phyloP scores from a whole-genome alignment of 2,797 vertebrate species.

The Vireo griseus region DNA sequence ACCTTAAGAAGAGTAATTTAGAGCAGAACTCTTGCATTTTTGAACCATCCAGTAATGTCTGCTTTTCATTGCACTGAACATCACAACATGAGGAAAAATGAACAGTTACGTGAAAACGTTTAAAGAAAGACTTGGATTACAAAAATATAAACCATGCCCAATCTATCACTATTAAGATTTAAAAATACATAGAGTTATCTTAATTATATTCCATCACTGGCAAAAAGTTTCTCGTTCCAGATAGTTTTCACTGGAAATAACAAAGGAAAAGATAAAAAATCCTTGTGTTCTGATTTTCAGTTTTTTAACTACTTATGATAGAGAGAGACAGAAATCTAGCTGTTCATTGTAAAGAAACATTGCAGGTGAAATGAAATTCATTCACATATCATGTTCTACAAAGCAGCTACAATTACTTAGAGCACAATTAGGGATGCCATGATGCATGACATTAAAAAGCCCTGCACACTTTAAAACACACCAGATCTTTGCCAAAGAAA shows the following conservation, averaged over 20 bases:
- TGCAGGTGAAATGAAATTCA: conserved; percentile 67
- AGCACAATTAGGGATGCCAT: conserved; percentile 21
- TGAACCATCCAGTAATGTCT: not conserved
- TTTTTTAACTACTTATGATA: not conserved
- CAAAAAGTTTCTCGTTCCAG: not conserved
- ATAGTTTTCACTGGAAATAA: not conserved
- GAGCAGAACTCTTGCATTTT: not conserved
- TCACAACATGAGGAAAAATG: not conserved
- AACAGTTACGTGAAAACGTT: not conserved
- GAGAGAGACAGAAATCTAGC: conserved; percentile 17
- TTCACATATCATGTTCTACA: not conserved
- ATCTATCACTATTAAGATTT: not conserved
- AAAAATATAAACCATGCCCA: not conserved
- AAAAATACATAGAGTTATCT: not conserved
- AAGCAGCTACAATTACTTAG: conserved; percentile 29
- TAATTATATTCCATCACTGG: not conserved
- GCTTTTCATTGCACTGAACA: not conserved
- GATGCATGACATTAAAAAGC: conserved; percentile 44
- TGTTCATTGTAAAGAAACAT: conserved; percentile 72
- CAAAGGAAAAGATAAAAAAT: not conserved
- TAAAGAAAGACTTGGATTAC: not conserved
- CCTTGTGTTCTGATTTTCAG: not conserved
- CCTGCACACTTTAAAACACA: conserved; percentile 26
- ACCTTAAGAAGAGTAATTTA: not conserved
- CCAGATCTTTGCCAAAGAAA: conserved; percentile 39